A percentile compares a stretch with the other conserved stretches of the same genome.
Evolutionary conservation across 2,113 vertebrate genomes (phyloP).

Genomic region (Phainopepla nitens): DNA sequence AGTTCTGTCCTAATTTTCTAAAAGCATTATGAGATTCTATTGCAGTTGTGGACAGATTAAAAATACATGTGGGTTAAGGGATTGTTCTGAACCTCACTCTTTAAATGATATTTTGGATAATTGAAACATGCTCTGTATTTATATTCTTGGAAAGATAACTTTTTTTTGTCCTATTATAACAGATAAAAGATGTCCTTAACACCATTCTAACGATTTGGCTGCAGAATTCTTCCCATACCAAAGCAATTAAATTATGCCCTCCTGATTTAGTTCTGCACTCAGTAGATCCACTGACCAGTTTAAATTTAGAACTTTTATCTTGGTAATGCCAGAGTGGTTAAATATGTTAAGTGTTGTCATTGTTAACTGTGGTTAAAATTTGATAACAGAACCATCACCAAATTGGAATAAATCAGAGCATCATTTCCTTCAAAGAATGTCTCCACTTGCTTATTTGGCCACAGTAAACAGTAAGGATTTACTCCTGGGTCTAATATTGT

Average conservation of each 20-base stretch:
- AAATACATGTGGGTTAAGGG: not conserved
- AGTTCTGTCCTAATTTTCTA: not conserved
- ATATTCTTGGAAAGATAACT: not conserved
- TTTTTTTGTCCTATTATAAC: not conserved
- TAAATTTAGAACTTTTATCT: slow-evolving; percentile 49
- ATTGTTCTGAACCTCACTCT: not conserved
- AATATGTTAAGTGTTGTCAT: not conserved
- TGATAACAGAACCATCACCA: not conserved
- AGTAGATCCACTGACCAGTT: not conserved
- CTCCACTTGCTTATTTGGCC: not conserved
- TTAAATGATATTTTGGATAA: not conserved
- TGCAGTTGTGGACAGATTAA: not conserved
- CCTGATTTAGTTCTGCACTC: slow-evolving; percentile 12
- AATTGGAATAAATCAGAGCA: not conserved
- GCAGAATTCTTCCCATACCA: slow-evolving; percentile 28
- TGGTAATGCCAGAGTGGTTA: not conserved
- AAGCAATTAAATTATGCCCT: slow-evolving; percentile 26
- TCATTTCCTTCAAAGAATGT: not conserved
- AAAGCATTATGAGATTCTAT: not conserved
- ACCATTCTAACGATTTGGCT: not conserved
- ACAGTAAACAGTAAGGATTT: not conserved
- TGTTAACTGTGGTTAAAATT: not conserved
- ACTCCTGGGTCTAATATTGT: not conserved
- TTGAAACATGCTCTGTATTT: not conserved
- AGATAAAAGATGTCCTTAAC: slow-evolving; percentile 33